Base-by-base conservation (phyloP, 2,888 invertebrate species). In the Protonemura montana region DNA sequence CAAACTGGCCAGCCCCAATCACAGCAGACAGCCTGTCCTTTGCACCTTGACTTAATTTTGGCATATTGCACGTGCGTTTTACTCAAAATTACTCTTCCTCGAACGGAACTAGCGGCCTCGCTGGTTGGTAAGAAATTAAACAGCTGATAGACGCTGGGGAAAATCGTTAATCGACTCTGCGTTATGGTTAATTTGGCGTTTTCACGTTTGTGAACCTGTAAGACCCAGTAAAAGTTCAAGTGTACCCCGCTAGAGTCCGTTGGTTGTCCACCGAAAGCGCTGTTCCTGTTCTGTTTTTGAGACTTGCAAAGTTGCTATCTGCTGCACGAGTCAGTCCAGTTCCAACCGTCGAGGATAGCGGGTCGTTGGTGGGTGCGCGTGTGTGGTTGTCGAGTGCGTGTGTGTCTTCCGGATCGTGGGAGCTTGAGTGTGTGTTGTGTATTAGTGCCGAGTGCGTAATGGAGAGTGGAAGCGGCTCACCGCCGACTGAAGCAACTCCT, bases 1-100 rank as follows among this genome's bases (percentile, higher is more conserved):
- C 91, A 25, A 35, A 28, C 35, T 85, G 85, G 16, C 41, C n/a
- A 27, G 35, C 80, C 35, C 27, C n/a, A 89, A 84, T 84, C 16
- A 84, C 84, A 26, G 76, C 76, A 13, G 59, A 76, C 76, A 84
- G n/a, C 27, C 84, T 59, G 6, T 84, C 84, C 76, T 84, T 84
- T 10, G 29, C n/a, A 16, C 27, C 84, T 28, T 59, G 59, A 28
- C 59, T 84, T 26, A 84, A 30, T 81, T 81, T 81, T 6, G 30
- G 30, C 81, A 81, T 81, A 3, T 27, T 81, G 29, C 30, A 59
- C 59, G 59, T 13, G 59, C 21, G 59, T 59, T 7, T 59, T 59
- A 16, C 13, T 13, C 21, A 10, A 21, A 1, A 10, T 10, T 3
- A 21, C 59, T 10, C 16, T 59, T 16, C 59, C 59, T 59, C 21